Evolutionary conservation across 2,113 vertebrate species (phyloP).

Genomic region (Podarcis raffonei): DNA sequence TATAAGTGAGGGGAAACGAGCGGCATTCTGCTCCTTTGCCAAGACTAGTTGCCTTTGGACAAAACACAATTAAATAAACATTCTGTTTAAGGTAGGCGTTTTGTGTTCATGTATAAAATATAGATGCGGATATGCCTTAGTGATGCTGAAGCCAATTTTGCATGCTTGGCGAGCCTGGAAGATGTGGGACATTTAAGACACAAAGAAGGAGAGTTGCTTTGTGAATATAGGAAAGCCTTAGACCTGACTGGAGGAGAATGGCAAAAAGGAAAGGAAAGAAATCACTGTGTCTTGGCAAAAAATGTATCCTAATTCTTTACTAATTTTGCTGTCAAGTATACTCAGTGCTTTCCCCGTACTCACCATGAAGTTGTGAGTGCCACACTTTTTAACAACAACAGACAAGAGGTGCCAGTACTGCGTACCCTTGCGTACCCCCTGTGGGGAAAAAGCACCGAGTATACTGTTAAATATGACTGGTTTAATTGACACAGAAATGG

Average conservation of each 20-base stretch:
- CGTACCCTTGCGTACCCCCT: too few relatives aligned
- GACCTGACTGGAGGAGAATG: neutral
- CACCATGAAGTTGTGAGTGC: too few relatives aligned
- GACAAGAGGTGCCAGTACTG: too few relatives aligned
- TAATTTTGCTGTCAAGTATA: slow-evolving; percentile 1
- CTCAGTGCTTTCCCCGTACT: too few relatives aligned
- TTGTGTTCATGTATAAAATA: neutral
- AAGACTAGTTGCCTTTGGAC: neutral
- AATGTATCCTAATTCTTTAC: neutral
- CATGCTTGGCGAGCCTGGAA: neutral
- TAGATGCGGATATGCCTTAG: neutral
- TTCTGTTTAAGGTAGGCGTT: neutral
- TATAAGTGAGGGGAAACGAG: neutral
- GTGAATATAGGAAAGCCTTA: neutral
- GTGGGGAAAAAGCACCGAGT: too few relatives aligned
- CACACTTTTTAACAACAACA: too few relatives aligned
- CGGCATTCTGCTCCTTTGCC: neutral
- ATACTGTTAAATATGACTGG: too few relatives aligned
- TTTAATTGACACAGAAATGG: too few relatives aligned
- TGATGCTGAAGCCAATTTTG: neutral
- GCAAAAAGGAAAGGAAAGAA: neutral
- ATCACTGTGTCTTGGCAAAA: neutral
- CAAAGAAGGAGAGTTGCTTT: neutral
- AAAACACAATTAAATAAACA: neutral
- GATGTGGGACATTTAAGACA: neutral